Conservation (phyloP, 2,113 vertebrate genomes). For the Pomatorhinus ruficollis region DNA sequence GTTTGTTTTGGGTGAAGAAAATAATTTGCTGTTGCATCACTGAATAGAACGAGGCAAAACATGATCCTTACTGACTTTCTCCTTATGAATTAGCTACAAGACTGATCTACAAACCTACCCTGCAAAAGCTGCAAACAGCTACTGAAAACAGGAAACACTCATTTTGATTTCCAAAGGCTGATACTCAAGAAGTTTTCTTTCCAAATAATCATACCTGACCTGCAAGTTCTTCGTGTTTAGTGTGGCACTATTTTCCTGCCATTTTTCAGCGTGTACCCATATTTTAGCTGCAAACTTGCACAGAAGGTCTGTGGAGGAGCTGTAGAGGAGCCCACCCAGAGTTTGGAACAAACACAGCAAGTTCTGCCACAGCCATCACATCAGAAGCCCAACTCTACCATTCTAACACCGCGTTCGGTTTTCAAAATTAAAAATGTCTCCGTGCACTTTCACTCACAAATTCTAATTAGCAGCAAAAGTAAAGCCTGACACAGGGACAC, state of each 20-base stretch:
- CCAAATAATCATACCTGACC: background rate
- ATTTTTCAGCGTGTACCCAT: background rate
- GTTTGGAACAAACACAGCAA: background rate
- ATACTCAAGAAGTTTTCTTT: background rate
- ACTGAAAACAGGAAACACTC: background rate
- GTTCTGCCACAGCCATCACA: background rate
- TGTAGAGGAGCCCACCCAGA: background rate
- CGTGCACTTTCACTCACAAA: background rate
- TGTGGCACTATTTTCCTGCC: background rate
- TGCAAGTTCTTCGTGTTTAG: background rate
- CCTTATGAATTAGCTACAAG: background rate
- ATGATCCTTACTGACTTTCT: background rate
- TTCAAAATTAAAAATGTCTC: background rate
- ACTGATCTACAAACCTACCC: background rate
- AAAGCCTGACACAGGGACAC: background rate
- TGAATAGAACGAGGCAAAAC: background rate
- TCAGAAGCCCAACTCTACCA: background rate
- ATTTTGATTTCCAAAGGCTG: background rate
- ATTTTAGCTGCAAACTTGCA: background rate
- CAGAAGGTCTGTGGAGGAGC: background rate
- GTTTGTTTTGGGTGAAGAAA: background rate
- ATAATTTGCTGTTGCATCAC: background rate
- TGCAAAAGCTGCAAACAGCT: background rate
- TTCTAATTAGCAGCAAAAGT: background rate
- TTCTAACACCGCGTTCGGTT: background rate